Evolutionary conservation across 1,140 invertebrate genomes (phyloP), one percentile per base, ranked within the genome.

Genomic region (Cyclargus thomasi): DNA sequence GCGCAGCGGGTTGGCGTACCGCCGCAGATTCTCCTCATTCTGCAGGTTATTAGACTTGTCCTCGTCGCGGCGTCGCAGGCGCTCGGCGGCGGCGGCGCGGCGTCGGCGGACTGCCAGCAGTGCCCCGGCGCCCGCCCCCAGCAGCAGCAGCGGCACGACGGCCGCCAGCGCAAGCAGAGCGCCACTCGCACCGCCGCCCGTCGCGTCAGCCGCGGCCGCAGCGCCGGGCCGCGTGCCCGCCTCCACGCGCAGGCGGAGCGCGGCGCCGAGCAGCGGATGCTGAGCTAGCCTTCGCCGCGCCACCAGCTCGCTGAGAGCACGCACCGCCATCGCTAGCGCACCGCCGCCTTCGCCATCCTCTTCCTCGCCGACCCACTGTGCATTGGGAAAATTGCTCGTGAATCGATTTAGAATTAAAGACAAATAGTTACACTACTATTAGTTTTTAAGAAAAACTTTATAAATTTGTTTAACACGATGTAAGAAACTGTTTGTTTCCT

Each of bases 41-140:
- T 97, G 96, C 55, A 97, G 88, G 82, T 97, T 97, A 78, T 97
- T 97, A 0, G 95, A 96, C 78, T 97, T 97, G 76, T 97, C 96
- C 82, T 96, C 95, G 74, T 95, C 95, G 71, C 95, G 94, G 79
- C 94, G 93, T 14, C 94, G 92, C 74, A 92, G 93, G 73, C 86
- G 94, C 67, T 90, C 82, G 79, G 92, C 91, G 81, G 89, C 82
- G 81, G 92, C 74, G 78, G 91, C 65, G 67, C 93, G 82, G 69
- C 93, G 91, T 64, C 92, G 83, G 80, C 92, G 82, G 73, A 93
- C 85, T 18, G 93, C 69, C 53, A 92, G 53, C 22, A 77, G 77
- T 64, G 85, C 80, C 53, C 91, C 67, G 72, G 91, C 82, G 8
- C 63, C 79, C 1, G 70, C 78, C 8, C 83, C 87, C 86, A 81